Base-by-base conservation (phyloP, 37 sponge, comb jelly and placozoan species). In the Amphimedon queenslandica region DNA sequence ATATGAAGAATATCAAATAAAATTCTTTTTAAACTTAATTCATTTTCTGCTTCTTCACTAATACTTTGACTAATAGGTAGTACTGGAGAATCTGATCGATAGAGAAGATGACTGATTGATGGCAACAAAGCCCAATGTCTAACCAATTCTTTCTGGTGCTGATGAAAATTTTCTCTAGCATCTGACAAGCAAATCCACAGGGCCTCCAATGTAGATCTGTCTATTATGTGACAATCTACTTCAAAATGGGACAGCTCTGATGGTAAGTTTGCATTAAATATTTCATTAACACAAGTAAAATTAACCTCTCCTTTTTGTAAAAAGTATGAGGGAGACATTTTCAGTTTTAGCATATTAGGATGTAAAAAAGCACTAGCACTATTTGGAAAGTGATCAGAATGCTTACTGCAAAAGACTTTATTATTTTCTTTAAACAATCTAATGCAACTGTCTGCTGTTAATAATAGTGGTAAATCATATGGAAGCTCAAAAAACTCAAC, bases 381-480 rank as follows among this genome's bases (percentile, higher is more conserved):
- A 21, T 23, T 1, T 3, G 60, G 63, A 37, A 81, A 81, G 0
- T 74, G 25, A 23, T 38, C 20, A 16, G 41, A 51, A 47, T 65
- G 66, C 25, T 66, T 31, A 56, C 74, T 73, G 29, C n/a, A 41
- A 40, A 82, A 24, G 5, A 73, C 75, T 74, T 67, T 73, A 39
- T 73, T 40, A 0, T 37, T 3, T 28, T 42, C 53, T 47, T 85
- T 69, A 79, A 85, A 78, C 3, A 3, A 41, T 11, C 74, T 18
- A 23, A 85, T 24, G 3, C 36, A 55, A 2, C 51, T 42, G 57
- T 78, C 85, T 47, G 79, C 80, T 33, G 79, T 73, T 23, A 85
- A 55, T n/a, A 85, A 64, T 24, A 85, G 53, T 29, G 73, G 74
- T n/a, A 74, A 29, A n/a, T 63, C 79, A 57, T 69, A 78, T 13